A percentile compares a stretch with the other conserved stretches of the same genome.
phyloP scores from a whole-genome alignment of 2,888 invertebrate species.

The Nipponacmea schrenckii region DNA sequence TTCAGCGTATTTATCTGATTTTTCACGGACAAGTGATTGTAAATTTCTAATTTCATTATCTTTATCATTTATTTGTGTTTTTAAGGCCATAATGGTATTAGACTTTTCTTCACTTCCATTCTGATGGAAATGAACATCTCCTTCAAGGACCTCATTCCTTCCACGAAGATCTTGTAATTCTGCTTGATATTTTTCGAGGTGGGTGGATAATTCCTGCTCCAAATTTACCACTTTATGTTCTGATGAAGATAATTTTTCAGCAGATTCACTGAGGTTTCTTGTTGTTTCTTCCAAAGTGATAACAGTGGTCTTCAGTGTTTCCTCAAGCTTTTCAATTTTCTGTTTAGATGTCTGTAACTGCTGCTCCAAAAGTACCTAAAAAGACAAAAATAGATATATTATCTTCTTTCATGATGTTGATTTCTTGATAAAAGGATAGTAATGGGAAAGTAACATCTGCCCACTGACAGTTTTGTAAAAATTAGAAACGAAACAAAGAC shows the following conservation, averaged over 20 bases:
- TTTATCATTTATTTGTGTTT: slow-evolving; percentile 12
- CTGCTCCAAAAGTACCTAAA: too few species aligned
- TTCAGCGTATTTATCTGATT: slow-evolving; percentile 19
- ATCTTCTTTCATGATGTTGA: too few species aligned
- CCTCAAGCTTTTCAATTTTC: background rate
- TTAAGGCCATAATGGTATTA: slow-evolving; percentile 6
- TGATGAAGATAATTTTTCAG: too few species aligned
- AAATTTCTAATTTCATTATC: slow-evolving; percentile 16
- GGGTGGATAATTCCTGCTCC: too few species aligned
- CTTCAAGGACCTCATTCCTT: background rate
- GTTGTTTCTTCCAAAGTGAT: too few species aligned
- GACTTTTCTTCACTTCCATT: slow-evolving; percentile 16
- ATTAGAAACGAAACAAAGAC: too few species aligned
- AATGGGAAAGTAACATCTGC: too few species aligned
- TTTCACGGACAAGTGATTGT: slow-evolving; percentile 9
- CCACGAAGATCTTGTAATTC: background rate
- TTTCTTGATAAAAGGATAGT: too few species aligned
- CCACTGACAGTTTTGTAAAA: too few species aligned
- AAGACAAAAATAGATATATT: too few species aligned
- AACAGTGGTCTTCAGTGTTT: background rate
- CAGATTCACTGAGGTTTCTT: too few species aligned
- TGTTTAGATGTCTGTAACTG: background rate
- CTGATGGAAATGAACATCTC: background rate
- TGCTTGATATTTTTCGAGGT: background rate
- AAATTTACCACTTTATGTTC: too few species aligned